Conservation (phyloP, 30 jellyfish, hydroid and myxozoan species). For the Hydractinia symbiolongicarpus region DNA sequence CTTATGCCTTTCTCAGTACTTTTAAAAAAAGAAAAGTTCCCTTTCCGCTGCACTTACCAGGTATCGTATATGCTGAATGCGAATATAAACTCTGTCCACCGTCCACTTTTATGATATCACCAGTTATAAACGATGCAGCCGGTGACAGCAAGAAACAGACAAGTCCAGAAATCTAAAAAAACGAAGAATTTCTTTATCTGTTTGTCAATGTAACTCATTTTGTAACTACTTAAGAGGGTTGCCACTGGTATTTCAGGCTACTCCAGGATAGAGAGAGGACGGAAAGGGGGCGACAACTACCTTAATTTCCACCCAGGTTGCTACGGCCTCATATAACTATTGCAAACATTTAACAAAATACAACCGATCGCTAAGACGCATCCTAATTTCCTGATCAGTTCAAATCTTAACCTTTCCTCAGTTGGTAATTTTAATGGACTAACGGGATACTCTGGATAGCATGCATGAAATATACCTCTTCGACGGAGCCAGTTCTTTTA, state of each 20-base stretch:
- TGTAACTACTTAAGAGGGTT: too few species aligned
- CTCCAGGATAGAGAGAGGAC: not conserved
- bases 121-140: conserved; percentile 85
- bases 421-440: too few species aligned
- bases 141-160: conserved; percentile 91
- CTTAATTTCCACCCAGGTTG: not conserved
- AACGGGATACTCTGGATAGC: too few species aligned
- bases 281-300: not conserved
- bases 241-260: too few species aligned
- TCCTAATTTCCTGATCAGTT: too few species aligned
- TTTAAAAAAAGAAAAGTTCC: too few species aligned
- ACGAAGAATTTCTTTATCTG: not conserved
- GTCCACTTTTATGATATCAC: conserved; percentile 72
- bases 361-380: too few species aligned
- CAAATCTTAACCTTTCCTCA: too few species aligned
- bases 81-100: conserved; percentile 89
- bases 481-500: conserved; percentile 81
- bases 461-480: conserved; percentile 51
- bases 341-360: too few species aligned
- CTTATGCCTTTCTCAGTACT: too few species aligned
- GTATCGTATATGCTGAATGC: conserved; percentile 52
- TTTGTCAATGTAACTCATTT: too few species aligned
- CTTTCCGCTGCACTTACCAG: conserved; percentile 33
- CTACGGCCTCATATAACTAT: too few species aligned
- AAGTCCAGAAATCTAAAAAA: conserved; percentile 63